phyloP scores from a whole-genome alignment of 1,140 invertebrate genomes.

The Drosophila mojavensis region DNA sequence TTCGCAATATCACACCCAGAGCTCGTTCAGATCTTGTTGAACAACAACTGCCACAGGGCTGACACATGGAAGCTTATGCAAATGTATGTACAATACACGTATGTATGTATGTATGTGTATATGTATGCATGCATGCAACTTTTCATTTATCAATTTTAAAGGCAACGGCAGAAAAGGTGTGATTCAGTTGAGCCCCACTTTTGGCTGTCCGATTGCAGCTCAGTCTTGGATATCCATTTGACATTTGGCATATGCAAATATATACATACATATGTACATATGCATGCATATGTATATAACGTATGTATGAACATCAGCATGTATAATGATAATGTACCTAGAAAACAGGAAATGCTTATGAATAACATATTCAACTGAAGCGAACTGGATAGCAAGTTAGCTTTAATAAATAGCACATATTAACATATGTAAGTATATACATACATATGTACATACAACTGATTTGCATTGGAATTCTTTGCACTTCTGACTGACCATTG shows the following conservation, averaged over 20 bases:
- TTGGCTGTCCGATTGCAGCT: slow-evolving; percentile 1
- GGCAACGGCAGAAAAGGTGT: slow-evolving; percentile 58
- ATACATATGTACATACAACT: background rate
- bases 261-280: background rate
- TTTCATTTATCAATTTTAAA: slow-evolving; percentile 61
- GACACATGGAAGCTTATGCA: slow-evolving; percentile 32
- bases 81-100: background rate
- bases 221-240: slow-evolving; percentile 26
- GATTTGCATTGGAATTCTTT: background rate
- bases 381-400: slow-evolving; percentile 27
- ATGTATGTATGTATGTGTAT: background rate
- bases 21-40: slow-evolving; percentile 13
- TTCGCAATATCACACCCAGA: slow-evolving; percentile 39
- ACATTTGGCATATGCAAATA: slow-evolving; percentile 23
- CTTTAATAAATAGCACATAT: background rate
- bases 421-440: slow-evolving; percentile 24
- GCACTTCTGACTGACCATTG: slow-evolving; percentile 2
- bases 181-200: slow-evolving; percentile 32
- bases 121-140: slow-evolving; percentile 18
- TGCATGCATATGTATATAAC: background rate
- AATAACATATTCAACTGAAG: slow-evolving; percentile 33
- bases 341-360: slow-evolving; percentile 23
- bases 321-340: slow-evolving; percentile 54
- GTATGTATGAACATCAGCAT: background rate
- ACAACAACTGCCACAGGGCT: slow-evolving; percentile 6